Conservation (phyloP, 2,113 vertebrate genomes). For the Phalacrocorax brasilianus region DNA sequence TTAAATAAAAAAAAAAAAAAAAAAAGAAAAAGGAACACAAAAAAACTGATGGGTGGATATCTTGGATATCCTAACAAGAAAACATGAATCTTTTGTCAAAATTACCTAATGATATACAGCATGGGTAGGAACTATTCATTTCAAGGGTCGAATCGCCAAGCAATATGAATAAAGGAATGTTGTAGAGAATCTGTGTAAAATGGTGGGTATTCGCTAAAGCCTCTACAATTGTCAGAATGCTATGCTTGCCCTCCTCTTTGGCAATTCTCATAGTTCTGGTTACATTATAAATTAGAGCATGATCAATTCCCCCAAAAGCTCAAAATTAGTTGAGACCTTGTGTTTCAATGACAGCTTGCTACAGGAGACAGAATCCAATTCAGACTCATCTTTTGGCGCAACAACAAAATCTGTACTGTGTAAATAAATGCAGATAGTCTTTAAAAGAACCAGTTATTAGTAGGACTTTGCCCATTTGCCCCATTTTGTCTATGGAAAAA, state of each 20-base stretch:
- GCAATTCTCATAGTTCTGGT: neutral
- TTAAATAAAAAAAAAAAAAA: neutral
- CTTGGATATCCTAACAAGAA: neutral
- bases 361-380: neutral
- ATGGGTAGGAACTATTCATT: neutral
- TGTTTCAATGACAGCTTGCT: neutral
- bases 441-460: neutral
- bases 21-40: neutral
- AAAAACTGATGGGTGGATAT: neutral
- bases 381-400: neutral
- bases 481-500: neutral
- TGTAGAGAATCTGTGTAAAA: neutral
- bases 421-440: neutral
- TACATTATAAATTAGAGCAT: neutral
- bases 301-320: rapidly evolving
- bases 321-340: neutral
- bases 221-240: neutral
- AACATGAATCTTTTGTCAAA: neutral
- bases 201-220: neutral
- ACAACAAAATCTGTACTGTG: neutral
- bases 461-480: neutral
- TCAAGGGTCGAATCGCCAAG: neutral
- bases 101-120: neutral
- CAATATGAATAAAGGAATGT: neutral
- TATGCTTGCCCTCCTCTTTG: neutral